Evolutionary conservation across 2,113 vertebrate species (phyloP).

Genomic region (Aspidoscelis tigris): DNA sequence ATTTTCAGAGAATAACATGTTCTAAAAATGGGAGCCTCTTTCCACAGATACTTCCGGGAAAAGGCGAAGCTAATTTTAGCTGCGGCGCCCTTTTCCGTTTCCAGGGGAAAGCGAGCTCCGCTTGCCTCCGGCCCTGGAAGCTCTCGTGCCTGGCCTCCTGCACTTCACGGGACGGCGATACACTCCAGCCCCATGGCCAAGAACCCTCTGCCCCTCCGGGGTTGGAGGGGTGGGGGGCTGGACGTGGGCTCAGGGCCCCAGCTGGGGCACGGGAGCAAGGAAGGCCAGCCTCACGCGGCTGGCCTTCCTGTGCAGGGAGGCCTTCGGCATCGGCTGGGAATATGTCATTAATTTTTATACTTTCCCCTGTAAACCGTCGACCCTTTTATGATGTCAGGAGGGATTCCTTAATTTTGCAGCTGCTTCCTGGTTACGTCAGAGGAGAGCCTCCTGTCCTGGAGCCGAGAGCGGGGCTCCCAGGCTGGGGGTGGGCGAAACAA

Average conservation of each 20-base stretch:
- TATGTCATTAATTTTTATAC: constrained; percentile 85
- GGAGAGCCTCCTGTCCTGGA: constrained; percentile 77
- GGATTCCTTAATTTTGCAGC: constrained; percentile 88
- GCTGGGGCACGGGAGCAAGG: neutral
- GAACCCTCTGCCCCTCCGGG: constrained; percentile 15
- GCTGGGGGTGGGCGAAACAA: constrained; percentile 66
- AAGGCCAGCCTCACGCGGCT: constrained; percentile 35
- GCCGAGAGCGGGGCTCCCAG: constrained; percentile 70
- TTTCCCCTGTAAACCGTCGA: constrained; percentile 82
- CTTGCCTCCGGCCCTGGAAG: constrained; percentile 57
- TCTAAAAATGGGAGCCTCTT: constrained; percentile 73
- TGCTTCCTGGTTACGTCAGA: constrained; percentile 88
- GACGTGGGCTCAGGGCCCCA: neutral
- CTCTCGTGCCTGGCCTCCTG: constrained; percentile 35
- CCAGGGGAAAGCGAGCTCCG: constrained; percentile 59
- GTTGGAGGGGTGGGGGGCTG: neutral
- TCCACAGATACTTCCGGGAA: constrained; percentile 74
- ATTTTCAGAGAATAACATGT: constrained; percentile 67
- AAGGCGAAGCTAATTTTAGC: constrained; percentile 71
- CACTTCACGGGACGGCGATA: too few species aligned
- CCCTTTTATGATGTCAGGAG: constrained; percentile 85
- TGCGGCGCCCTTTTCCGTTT: constrained; percentile 69
- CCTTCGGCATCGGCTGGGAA: constrained; percentile 71
- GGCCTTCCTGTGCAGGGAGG: constrained; percentile 62
- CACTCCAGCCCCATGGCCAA: too few species aligned